Evolutionary conservation across 2,888 invertebrate genomes (phyloP), one percentile per base, ranked within the genome.

Genomic region (Ariolimax columbianus): DNA sequence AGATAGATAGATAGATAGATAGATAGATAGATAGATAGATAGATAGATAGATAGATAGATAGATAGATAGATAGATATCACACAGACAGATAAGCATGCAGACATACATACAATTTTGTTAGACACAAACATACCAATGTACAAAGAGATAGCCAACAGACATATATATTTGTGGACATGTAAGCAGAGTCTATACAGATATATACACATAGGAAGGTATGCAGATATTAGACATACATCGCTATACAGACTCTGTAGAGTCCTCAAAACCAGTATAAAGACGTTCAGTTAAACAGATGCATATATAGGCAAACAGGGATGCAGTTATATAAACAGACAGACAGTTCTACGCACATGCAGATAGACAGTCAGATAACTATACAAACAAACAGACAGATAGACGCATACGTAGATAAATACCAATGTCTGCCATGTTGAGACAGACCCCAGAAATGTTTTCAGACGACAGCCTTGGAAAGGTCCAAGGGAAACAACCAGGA

Each of bases 401-500:
- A 59, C 30, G 63, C 30, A 30, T 11, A 66, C 14, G 33, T 19
- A 66, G 66, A 66, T 30, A 66, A 33, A 43, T 4, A 43, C 0
- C 23, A n/a, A 59, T 70, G 26, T 9, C 7, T 11, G n/a, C 40
- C 0, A 43, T 75, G 33, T 51, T 47, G 47, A 19, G 33, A 47
- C 0, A 30, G 51, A 33, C 47, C 30, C 47, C n/a, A 51, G 4
- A 75, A 19, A 23, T 47, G 47, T 51, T 51, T 30, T 51, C 75
- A 75, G 51, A 75, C 6, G 30, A 3, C 14, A 7, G 36, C 1
- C 17, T 30, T 30, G 66, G 33, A 33, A 33, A 36, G 17, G 47
- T 3, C 36, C 72, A 81, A 33, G 81, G 81, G 81, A 81, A 70
- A 81, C 72, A 81, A 81, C 81, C 55, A 55, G 81, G 81, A 81